Evolutionary conservation across 2,797 vertebrate genomes (phyloP).

Genomic region (Sciurus vulgaris): DNA sequence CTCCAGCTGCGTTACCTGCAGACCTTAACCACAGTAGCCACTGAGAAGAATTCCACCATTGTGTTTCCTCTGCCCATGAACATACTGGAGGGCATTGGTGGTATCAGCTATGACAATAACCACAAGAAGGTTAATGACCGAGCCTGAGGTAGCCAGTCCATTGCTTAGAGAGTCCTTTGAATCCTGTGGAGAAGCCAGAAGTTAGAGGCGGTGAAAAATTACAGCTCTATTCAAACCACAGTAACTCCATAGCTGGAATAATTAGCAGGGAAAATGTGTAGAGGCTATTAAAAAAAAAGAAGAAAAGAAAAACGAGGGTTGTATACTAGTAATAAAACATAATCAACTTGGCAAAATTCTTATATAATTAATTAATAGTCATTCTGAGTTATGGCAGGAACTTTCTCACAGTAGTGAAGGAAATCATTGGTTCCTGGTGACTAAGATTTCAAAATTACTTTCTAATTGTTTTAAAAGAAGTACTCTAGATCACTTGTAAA

Average conservation of each 20-base stretch:
- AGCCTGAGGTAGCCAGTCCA: background rate
- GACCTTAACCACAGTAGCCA: conserved; percentile 86
- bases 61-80: conserved; percentile 89
- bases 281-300: background rate
- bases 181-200: background rate
- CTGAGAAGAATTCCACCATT: conserved; percentile 88
- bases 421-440: background rate
- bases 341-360: background rate
- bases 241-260: background rate
- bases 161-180: background rate
- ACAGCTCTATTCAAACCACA: background rate
- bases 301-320: background rate
- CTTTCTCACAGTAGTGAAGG: background rate
- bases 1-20: conserved; percentile 91
- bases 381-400: background rate
- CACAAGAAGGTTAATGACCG: conserved; percentile 45
- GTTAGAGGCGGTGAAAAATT: background rate
- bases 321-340: background rate
- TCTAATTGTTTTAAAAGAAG: background rate
- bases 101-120: conserved; percentile 35
- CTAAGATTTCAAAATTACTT: background rate
- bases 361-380: no score
- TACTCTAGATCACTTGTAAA: conserved; percentile 2
- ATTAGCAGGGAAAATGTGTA: background rate
- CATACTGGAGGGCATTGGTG: conserved; percentile 81